These are phyloP conservation scores for Machaerirhynchus nigripectus DNA, from an alignment of 2,113 vertebrate species.

Conservation along the genomic window DNA sequence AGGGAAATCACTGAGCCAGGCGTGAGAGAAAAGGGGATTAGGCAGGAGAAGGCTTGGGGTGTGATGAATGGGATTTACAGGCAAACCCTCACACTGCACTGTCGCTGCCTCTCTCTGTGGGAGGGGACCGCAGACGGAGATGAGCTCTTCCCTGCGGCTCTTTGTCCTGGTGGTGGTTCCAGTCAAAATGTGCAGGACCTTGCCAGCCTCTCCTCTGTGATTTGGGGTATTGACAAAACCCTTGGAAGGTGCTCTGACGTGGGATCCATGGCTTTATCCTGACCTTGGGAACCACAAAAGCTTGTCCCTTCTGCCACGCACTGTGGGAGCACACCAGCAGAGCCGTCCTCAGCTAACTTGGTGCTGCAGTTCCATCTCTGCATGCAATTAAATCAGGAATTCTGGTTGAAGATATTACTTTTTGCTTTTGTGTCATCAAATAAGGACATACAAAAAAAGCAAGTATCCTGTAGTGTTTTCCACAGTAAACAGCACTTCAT, in stretches of 20 bases:
- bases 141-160: not conserved
- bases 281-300: not conserved
- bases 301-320: not conserved
- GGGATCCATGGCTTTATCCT: not conserved
- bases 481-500: not conserved
- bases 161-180: not conserved
- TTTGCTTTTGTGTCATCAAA: not conserved
- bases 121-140: fast-evolving
- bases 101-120: not conserved
- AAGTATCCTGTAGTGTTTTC: not conserved
- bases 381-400: not conserved
- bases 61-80: conserved; percentile 27
- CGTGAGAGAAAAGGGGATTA: conserved; percentile 5
- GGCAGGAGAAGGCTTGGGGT: not conserved
- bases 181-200: not conserved
- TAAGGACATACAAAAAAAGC: not conserved
- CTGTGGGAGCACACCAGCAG: not conserved
- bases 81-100: not conserved
- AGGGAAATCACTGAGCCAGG: conserved; percentile 6
- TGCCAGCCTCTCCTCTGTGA: not conserved
- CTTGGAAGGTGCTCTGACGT: not conserved
- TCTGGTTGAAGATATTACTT: not conserved
- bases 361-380: not conserved
- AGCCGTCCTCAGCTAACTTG: not conserved
- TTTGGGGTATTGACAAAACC: not conserved